Conservation (phyloP, 1,140 invertebrate genomes). For the Penaeus vannamei region DNA sequence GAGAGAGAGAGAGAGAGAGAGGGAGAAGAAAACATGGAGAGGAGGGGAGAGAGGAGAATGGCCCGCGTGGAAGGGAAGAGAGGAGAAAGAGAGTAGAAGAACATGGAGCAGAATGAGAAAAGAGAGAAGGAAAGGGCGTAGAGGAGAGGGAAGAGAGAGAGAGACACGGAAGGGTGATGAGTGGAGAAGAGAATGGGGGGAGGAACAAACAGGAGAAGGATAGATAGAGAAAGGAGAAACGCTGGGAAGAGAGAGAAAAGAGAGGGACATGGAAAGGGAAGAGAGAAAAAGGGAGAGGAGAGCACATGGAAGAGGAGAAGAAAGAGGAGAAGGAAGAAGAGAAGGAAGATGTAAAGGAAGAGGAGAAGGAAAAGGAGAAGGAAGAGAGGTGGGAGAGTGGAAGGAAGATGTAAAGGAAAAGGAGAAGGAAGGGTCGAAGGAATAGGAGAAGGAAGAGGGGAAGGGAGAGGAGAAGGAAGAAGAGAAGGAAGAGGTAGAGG, state of each 20-base stretch:
- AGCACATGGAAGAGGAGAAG: background rate
- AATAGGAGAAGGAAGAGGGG: background rate
- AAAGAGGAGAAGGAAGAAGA: background rate
- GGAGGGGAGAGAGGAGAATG: no score
- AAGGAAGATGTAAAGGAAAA: no score
- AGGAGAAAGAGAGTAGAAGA: background rate
- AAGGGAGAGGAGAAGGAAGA: background rate
- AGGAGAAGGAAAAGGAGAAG: background rate
- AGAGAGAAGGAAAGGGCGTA: conserved; percentile 1
- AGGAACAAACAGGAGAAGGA: no score
- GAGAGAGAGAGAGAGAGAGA: no score
- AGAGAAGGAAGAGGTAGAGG: background rate
- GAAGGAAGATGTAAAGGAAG: background rate
- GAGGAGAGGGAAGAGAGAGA: background rate
- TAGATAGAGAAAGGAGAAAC: no score
- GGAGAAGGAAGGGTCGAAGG: background rate
- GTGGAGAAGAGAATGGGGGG: background rate
- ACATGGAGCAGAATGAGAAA: background rate
- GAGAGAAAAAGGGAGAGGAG: background rate
- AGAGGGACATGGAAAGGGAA: no score
- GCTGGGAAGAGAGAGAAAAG: no score
- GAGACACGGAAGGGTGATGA: background rate
- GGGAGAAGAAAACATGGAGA: conserved; percentile 1
- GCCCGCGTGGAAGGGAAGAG: background rate
- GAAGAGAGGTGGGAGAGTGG: background rate